Conservation (phyloP, 2,797 vertebrate genomes). For the Premnoplex brunnescens region DNA sequence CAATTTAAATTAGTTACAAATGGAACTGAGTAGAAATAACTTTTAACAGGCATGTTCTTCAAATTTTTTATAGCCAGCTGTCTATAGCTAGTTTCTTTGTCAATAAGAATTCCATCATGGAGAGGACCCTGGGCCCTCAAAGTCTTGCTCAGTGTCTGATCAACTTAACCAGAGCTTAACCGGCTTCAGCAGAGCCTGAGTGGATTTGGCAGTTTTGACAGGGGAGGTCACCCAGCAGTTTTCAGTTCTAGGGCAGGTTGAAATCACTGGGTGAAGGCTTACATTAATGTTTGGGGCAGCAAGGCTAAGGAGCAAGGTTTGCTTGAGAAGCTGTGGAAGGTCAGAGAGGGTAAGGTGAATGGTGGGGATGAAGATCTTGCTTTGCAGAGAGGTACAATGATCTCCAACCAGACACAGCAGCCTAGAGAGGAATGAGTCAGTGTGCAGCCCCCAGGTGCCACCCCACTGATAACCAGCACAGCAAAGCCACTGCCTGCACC, state of each 20-base stretch:
- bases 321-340: neutral
- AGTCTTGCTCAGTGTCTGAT: neutral
- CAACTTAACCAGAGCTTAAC: neutral
- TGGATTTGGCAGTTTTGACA: neutral
- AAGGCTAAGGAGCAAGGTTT: neutral
- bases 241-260: neutral
- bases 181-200: neutral
- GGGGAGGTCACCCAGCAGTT: neutral
- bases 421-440: neutral
- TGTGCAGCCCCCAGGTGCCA: fast-evolving
- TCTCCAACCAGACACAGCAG: neutral
- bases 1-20: neutral
- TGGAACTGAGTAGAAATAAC: neutral
- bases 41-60: neutral
- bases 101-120: neutral
- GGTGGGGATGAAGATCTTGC: neutral
- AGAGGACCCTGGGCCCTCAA: neutral
- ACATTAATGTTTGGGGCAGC: neutral
- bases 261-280: neutral
- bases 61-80: neutral
- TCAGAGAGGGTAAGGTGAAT: neutral
- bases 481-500: neutral
- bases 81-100: neutral
- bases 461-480: fast-evolving
- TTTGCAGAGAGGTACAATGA: neutral